phyloP scores from a whole-genome alignment of 2,113 vertebrate species.

The Canis aureus region DNA sequence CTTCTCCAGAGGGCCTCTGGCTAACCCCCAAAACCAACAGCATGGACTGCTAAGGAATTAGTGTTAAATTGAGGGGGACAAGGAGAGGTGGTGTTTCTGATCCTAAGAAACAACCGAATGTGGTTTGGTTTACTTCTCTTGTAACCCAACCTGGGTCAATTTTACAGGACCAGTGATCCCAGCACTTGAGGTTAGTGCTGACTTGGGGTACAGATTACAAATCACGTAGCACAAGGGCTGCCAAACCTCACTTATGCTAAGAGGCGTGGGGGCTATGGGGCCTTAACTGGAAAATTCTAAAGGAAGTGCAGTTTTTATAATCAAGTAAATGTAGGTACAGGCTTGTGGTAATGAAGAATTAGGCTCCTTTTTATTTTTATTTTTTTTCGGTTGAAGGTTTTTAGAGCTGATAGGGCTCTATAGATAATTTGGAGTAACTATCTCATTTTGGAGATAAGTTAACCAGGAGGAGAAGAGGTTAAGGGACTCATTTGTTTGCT shows the following conservation, averaged over 20 bases:
- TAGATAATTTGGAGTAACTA: neutral
- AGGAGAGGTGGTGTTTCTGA: constrained; percentile 60
- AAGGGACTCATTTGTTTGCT: neutral
- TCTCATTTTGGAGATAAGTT: neutral
- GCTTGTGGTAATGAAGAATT: neutral
- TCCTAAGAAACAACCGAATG: constrained; percentile 32
- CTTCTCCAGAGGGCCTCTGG: constrained; percentile 70
- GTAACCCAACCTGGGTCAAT: neutral
- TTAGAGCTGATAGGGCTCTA: neutral
- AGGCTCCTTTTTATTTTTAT: neutral
- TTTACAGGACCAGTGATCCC: constrained; percentile 66
- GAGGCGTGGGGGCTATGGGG: neutral
- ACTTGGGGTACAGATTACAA: constrained; percentile 37
- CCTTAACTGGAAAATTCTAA: neutral
- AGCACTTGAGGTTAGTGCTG: constrained; percentile 19
- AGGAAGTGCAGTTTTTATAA: neutral
- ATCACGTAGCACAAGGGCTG: neutral
- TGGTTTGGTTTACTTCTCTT: constrained; percentile 72
- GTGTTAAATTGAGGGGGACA: constrained; percentile 72
- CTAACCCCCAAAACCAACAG: constrained; percentile 76
- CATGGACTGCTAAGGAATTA: constrained; percentile 71
- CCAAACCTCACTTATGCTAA: neutral
- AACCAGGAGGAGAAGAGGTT: neutral
- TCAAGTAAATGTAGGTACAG: neutral
- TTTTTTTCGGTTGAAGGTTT: neutral